Evolutionary conservation across 1,140 invertebrate genomes (phyloP), one percentile per base, ranked within the genome.

Genomic region (Amyelois transitella): DNA sequence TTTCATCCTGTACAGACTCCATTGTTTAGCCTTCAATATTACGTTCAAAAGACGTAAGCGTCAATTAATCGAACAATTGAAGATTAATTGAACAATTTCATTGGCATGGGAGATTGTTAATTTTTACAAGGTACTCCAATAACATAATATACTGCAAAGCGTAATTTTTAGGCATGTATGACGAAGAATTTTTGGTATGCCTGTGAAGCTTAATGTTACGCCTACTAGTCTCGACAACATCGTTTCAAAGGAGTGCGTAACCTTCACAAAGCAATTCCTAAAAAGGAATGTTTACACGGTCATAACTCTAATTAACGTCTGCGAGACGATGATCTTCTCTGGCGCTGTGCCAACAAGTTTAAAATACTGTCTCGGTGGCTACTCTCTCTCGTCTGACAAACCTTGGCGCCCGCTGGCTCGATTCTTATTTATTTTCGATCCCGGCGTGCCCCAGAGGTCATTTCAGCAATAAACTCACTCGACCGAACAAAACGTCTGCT

Each of bases 241-340:
- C 21, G 19, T 48, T 54, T 14, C 10, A 22, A 54, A 47, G 21
- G 53, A 55, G 47, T 55, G 25, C 45, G 47, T 50, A 50, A 50
- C 53, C 45, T 55, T 50, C 53, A 55, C 47, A 71, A 69, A 72
- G 64, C 57, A 49, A 62, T 62, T 53, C 66, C 66, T n/a, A 77
- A 74, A 74, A 76, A 68, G 75, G 77, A 75, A 80, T 78, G 69
- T 80, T 78, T 73, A 78, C 72, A 55, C 58, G 64, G 60, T 68
- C 71, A 59, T 70, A 75, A 77, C 64, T 75, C 60, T 66, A 69
- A 67, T 75, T 77, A 71, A 59, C 66, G 50, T 51, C 38, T 54
- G 59, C 49, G 60, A 44, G 53, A 18, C 50, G 62, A 60, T 58
- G 55, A 64, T 60, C 62, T 62, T 58, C 58, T 50, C 69, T 79